A percentile compares a stretch with the other conserved stretches of the same genome.
These are phyloP conservation scores for Peromyscus melanophrys DNA, from an alignment of 2,797 vertebrate species.

Conservation along the genomic window DNA sequence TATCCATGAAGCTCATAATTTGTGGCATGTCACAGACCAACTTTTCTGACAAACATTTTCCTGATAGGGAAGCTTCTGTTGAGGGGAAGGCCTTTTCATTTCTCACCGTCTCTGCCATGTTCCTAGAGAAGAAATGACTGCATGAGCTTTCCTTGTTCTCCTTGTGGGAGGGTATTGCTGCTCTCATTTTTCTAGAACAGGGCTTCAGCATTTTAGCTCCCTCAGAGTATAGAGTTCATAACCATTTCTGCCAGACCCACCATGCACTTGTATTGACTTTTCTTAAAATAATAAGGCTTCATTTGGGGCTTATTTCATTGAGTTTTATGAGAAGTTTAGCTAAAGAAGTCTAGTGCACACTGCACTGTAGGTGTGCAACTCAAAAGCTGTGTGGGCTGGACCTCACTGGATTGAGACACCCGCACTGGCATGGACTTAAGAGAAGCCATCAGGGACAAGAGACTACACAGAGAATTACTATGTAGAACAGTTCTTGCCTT, in stretches of 20 bases:
- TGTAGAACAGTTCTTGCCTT: background rate
- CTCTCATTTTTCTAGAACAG: constrained; percentile 15
- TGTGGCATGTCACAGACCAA: background rate
- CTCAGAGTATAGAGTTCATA: background rate
- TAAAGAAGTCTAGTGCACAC: background rate
- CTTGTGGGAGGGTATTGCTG: background rate
- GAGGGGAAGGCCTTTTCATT: background rate
- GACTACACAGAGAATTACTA: background rate
- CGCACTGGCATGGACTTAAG: background rate
- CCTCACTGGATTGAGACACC: background rate
- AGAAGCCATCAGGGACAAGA: background rate
- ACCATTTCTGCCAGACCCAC: background rate
- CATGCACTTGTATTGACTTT: background rate
- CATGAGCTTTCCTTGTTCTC: background rate
- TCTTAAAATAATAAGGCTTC: background rate
- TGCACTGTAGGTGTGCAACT: background rate
- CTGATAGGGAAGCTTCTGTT: background rate
- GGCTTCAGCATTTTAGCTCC: background rate
- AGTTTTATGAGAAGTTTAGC: background rate
- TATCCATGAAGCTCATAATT: background rate
- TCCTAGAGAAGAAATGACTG: background rate
- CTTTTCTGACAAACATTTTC: background rate
- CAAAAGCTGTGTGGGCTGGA: background rate
- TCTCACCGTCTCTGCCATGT: background rate
- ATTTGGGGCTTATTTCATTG: background rate